phyloP scores from a whole-genome alignment of 2,113 vertebrate genomes.

The Glaucidium brasilianum region DNA sequence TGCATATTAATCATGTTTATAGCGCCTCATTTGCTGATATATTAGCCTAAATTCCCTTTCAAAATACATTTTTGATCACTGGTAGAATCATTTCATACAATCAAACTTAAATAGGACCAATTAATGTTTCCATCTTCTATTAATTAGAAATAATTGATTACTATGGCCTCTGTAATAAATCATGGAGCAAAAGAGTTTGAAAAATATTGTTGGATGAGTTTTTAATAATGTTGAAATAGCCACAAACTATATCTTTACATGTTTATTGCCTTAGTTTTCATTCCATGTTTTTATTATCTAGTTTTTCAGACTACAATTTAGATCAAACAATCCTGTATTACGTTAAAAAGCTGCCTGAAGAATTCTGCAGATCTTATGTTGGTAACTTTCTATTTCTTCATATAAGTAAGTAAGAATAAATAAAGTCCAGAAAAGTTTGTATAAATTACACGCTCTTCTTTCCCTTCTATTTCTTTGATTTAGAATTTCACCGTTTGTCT shows the following conservation, averaged over 20 bases:
- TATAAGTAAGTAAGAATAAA: slow-evolving; percentile 6
- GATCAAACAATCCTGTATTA: background rate
- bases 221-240: slow-evolving; percentile 64
- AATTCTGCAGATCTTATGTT: slow-evolving; percentile 31
- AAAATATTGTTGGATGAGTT: slow-evolving; percentile 59
- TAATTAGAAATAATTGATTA: slow-evolving; percentile 78
- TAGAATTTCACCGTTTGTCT: background rate
- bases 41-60: slow-evolving; percentile 82
- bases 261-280: slow-evolving; percentile 69
- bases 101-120: slow-evolving; percentile 61
- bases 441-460: background rate
- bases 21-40: slow-evolving; percentile 84
- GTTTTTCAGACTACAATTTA: slow-evolving; percentile 37
- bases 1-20: slow-evolving; percentile 91
- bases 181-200: slow-evolving; percentile 55
- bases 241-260: slow-evolving; percentile 55
- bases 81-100: slow-evolving; percentile 71
- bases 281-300: slow-evolving; percentile 70
- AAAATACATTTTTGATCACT: slow-evolving; percentile 78
- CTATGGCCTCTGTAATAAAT: slow-evolving; percentile 61
- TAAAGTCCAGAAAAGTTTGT: background rate
- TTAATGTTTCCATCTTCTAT: slow-evolving; percentile 76
- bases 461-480: background rate
- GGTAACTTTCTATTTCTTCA: slow-evolving; percentile 34
- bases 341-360: background rate